Percentiles rank a stretch among this genome's conserved stretches.
Conservation (phyloP, 64 coral and sea anemone genomes). For the Pachyseris speciosa region DNA sequence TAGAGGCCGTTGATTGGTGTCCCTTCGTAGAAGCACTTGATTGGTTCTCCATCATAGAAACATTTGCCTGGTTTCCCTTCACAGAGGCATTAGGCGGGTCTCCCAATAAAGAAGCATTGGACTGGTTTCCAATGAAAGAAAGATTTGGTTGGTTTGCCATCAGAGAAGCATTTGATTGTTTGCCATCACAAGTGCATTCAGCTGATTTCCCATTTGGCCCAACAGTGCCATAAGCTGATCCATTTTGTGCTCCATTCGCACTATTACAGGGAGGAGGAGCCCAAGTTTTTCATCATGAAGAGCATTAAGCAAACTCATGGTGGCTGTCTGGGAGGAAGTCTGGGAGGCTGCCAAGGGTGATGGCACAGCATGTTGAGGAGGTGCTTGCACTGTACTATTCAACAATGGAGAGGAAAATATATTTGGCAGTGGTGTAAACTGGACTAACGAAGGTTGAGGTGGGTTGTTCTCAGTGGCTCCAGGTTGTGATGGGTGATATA, state of each 20-base stretch:
- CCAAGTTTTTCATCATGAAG: conserved; percentile 23
- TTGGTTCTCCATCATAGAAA: neutral
- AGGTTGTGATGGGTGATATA: neutral
- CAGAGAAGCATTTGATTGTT: neutral
- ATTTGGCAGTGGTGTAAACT: neutral
- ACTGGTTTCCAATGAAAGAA: neutral
- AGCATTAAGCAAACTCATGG: conserved; percentile 11
- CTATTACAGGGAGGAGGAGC: neutral
- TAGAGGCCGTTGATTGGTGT: neutral
- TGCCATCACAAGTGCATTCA: neutral
- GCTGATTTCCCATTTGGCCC: neutral
- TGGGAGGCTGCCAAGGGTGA: neutral
- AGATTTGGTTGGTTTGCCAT: neutral
- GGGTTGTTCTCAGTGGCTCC: neutral
- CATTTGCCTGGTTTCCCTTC: neutral
- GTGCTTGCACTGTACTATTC: neutral
- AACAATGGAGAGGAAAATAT: neutral
- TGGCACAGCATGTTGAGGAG: neutral
- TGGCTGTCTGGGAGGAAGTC: neutral
- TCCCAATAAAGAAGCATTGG: neutral
- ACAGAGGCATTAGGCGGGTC: neutral
- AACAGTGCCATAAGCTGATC: conserved; percentile 23
- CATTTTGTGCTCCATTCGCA: conserved; percentile 27
- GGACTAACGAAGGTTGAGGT: neutral
- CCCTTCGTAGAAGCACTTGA: neutral